Conservation (phyloP, 2,113 vertebrate species). For the Noctilio leporinus region DNA sequence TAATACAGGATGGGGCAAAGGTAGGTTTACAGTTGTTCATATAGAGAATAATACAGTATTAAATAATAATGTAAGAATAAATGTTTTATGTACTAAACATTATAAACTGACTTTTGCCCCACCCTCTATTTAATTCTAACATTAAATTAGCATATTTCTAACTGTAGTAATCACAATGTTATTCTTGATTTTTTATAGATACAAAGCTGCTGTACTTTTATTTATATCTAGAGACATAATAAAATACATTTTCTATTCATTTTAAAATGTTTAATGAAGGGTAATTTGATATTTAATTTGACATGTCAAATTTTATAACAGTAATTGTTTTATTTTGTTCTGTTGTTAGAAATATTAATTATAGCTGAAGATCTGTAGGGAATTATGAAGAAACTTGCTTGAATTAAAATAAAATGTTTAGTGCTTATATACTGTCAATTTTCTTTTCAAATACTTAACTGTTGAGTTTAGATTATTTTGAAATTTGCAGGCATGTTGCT, state of each 20-base stretch:
- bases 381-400: neutral
- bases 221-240: neutral
- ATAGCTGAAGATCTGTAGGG: neutral
- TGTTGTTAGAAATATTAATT: slow-evolving; percentile 16
- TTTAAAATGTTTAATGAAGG: slow-evolving; percentile 13
- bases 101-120: neutral
- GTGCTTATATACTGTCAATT: neutral
- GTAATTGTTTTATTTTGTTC: neutral
- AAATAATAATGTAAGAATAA: neutral
- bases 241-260: neutral
- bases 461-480: slow-evolving; percentile 3
- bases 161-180: neutral
- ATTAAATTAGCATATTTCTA: neutral
- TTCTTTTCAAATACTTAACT: slow-evolving; percentile 12
- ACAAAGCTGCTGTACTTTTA: neutral
- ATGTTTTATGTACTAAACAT: neutral
- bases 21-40: neutral
- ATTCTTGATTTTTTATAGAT: neutral
- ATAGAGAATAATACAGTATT: neutral
- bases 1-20: neutral
- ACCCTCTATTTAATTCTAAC: neutral
- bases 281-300: neutral
- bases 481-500: neutral
- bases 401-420: neutral
- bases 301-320: neutral